Evolutionary conservation across 2,888 invertebrate species (phyloP).

Genomic region (Aphelenchoides bicaudatus): DNA sequence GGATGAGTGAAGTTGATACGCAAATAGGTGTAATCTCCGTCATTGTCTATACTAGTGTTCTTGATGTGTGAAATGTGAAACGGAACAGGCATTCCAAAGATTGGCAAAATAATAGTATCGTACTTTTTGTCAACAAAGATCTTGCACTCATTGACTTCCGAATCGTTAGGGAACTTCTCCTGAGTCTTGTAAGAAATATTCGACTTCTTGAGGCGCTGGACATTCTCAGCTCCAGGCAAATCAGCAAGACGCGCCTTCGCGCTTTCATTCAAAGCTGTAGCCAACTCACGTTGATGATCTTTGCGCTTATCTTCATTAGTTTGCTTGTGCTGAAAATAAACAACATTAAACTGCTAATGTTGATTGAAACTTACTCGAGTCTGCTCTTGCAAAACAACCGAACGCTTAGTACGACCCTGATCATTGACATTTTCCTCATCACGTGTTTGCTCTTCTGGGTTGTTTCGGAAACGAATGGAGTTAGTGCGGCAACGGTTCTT

Average conservation of each 20-base stretch:
- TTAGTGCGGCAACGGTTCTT: constrained; percentile 67
- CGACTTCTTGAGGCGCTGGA: constrained; percentile 69
- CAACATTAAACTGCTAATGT: not conserved
- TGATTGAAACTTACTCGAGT: constrained; percentile 53
- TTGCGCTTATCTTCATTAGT: constrained; percentile 95
- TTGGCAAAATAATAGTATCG: constrained; percentile 88
- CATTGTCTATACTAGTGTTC: constrained; percentile 95
- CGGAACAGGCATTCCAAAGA: constrained; percentile 91
- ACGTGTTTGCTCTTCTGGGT: constrained; percentile 57
- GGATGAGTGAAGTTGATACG: constrained; percentile 97
- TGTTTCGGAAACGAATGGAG: constrained; percentile 69
- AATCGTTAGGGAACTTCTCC: constrained; percentile 88
- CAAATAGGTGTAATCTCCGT: constrained; percentile 96
- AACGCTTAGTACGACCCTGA: constrained; percentile 52
- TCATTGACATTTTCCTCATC: constrained; percentile 28
- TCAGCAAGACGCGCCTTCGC: constrained; percentile 87
- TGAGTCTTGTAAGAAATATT: constrained; percentile 88
- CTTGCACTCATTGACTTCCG: constrained; percentile 86
- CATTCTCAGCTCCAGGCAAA: constrained; percentile 64
- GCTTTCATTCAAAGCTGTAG: constrained; percentile 81
- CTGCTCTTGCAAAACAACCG: constrained; percentile 57
- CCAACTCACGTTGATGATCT: constrained; percentile 90
- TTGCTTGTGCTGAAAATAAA: constrained; percentile 68
- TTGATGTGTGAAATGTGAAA: constrained; percentile 98
- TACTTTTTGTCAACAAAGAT: constrained; percentile 93